Conservation (phyloP, 2,888 invertebrate genomes). For the Fragum fragum region DNA sequence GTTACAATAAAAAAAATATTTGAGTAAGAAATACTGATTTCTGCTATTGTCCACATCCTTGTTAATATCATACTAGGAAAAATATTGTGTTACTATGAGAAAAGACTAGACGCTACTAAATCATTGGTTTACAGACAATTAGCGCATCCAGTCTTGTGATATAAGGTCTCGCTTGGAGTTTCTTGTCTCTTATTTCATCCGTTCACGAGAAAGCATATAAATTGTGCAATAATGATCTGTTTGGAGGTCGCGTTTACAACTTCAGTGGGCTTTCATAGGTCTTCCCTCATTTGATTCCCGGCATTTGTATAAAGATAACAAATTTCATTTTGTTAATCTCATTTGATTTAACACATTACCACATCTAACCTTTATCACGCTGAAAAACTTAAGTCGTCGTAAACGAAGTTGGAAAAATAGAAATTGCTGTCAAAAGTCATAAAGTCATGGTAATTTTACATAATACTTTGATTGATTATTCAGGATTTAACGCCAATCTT, state of each 20-base stretch:
- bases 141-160: not conserved
- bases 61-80: not conserved
- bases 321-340: no score
- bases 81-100: not conserved
- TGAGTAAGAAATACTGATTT: not conserved
- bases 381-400: no score
- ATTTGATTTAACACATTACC: no score
- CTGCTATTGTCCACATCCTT: not conserved
- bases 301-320: no score
- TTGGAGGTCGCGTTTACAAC: not conserved
- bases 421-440: no score
- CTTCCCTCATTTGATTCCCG: no score
- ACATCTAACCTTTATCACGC: no score
- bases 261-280: slow-evolving; percentile 9
- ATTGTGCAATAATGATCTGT: not conserved
- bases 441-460: no score
- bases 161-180: not conserved
- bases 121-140: slow-evolving; percentile 6
- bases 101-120: not conserved
- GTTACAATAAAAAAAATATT: no score
- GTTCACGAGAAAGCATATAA: not conserved
- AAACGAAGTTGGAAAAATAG: no score
- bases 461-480: no score
- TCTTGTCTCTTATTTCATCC: slow-evolving; percentile 1
- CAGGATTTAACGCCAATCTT: no score